Evolutionary conservation across 2,797 vertebrate species (phyloP), one percentile per base, ranked within the genome.

Genomic region (Oryzias dopingdopingensis): DNA sequence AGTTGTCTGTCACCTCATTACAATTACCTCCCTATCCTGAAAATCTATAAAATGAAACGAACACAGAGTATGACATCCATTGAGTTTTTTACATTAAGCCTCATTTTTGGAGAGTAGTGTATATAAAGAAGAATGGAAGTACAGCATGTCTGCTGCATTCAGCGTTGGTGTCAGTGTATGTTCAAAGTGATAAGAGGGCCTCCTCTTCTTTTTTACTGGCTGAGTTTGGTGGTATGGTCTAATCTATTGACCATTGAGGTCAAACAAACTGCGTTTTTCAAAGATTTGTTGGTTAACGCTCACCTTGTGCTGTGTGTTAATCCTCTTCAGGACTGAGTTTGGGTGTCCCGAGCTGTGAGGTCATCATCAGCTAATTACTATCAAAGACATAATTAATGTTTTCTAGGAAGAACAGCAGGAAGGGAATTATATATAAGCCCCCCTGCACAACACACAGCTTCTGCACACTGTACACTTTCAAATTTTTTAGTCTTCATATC

Each of bases 311-410:
- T 46, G 67, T 32, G 49, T 49, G 49, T 48, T 44, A 57, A 66
- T 78, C 52, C 66, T 81, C 77, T 72, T 68, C 57, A 60, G 65
- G 58, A 67, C 59, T 52, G 50, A 42, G 43, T 40, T 51, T 24
- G 42, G 24, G 51, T 29, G 20, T 60, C 12, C 32, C 42, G 42
- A 23, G 56, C 52, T 49, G 42, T 4, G 45, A 62, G 80, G 82
- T 77, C 72, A 70, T 49, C 0, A 5, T 67, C 77, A 70, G 72
- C 42, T 17, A 79, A 66, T 80, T 46, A 17, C 68, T 76, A 64
- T 65, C 77, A 81, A 87, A 80, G 63, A 68, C 62, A 65, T 51
- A 66, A 70, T 86, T 88, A 77, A 82, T 83, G 84, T 88, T 85
- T 78, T 68, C 67, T 78, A 50, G 59, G 78, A 79, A 80, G 78